Conservation (phyloP, 2,888 invertebrate genomes). For the Tupiocoris notatus region DNA sequence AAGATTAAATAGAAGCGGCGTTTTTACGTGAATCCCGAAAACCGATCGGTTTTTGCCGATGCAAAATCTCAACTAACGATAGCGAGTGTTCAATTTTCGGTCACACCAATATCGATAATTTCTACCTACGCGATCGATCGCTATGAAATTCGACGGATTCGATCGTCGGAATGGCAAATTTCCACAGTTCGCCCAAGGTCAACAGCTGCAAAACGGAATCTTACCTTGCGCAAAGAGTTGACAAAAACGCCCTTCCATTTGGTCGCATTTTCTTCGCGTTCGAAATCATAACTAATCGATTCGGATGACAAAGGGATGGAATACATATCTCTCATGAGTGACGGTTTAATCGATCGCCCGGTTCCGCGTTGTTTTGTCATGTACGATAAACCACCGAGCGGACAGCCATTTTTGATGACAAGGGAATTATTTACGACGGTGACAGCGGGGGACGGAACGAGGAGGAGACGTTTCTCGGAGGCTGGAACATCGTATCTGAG, state of each 20-base stretch:
- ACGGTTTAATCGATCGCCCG: slow-evolving; percentile 28
- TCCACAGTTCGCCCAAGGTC: slow-evolving; percentile 35
- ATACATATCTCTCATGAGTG: slow-evolving; percentile 47
- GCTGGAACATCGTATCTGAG: too few species aligned
- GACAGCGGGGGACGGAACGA: slow-evolving; percentile 28
- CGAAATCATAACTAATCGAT: slow-evolving; percentile 69
- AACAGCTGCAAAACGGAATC: slow-evolving; percentile 46
- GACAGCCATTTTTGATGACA: slow-evolving; percentile 47
- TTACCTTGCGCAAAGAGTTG: slow-evolving; percentile 81
- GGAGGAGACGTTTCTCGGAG: slow-evolving; percentile 20
- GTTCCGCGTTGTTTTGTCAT: slow-evolving; percentile 29
- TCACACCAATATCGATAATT: too few species aligned
- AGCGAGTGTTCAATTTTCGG: too few species aligned
- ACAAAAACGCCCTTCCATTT: slow-evolving; percentile 93
- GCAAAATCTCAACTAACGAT: too few species aligned
- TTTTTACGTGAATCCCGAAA: too few species aligned
- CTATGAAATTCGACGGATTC: too few species aligned
- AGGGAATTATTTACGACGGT: slow-evolving; percentile 38
- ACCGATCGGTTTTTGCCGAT: too few species aligned
- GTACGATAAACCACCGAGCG: slow-evolving; percentile 40
- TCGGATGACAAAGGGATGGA: slow-evolving; percentile 48
- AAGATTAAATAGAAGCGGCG: too few species aligned
- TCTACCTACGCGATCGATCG: too few species aligned
- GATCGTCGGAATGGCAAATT: slow-evolving; percentile 10
- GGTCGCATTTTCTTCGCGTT: slow-evolving; percentile 80